A percentile compares a stretch with the other conserved stretches of the same genome.
phyloP scores from a whole-genome alignment of 2,797 vertebrate genomes.

The Valencia hispanica region DNA sequence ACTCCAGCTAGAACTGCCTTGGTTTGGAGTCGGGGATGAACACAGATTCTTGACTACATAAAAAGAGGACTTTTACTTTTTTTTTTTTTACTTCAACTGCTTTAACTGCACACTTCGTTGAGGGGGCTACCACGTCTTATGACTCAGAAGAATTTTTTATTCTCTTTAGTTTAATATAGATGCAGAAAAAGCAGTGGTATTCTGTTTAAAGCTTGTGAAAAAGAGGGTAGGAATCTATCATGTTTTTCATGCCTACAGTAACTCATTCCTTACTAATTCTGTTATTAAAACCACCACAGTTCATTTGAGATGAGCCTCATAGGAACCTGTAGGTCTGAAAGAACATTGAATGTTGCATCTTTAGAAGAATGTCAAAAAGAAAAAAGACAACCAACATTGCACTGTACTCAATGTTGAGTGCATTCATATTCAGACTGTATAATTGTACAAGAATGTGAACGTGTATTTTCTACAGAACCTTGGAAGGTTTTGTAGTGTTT shows the following conservation, averaged over 20 bases:
- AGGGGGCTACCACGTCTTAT: slow-evolving; percentile 32
- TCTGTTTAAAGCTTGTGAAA: slow-evolving; percentile 1
- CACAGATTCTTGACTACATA: slow-evolving; percentile 10
- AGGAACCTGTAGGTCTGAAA: slow-evolving; percentile 30
- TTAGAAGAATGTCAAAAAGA: slow-evolving; percentile 76
- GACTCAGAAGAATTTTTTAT: slow-evolving; percentile 36
- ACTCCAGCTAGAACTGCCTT: slow-evolving; percentile 68
- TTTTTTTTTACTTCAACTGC: slow-evolving; percentile 10
- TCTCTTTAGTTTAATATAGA: slow-evolving; percentile 20
- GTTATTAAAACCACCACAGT: slow-evolving; percentile 15
- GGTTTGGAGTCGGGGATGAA: neutral
- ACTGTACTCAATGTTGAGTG: slow-evolving; percentile 70
- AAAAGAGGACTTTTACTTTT: slow-evolving; percentile 3
- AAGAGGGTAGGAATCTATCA: slow-evolving; percentile 18
- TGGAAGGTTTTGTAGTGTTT: slow-evolving; percentile 54
- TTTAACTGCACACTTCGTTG: slow-evolving; percentile 16
- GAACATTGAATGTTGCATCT: slow-evolving; percentile 74
- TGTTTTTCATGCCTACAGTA: slow-evolving; percentile 56
- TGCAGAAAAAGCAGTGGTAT: slow-evolving; percentile 12
- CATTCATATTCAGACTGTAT: slow-evolving; percentile 59
- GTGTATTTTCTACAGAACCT: slow-evolving; percentile 66
- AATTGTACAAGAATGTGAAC: slow-evolving; percentile 70
- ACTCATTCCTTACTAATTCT: slow-evolving; percentile 27
- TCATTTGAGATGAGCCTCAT: slow-evolving; percentile 18
- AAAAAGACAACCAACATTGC: slow-evolving; percentile 69